These are phyloP conservation scores for Charaxes varanes DNA, from an alignment of 1,140 invertebrate species.

Conservation along the genomic window DNA sequence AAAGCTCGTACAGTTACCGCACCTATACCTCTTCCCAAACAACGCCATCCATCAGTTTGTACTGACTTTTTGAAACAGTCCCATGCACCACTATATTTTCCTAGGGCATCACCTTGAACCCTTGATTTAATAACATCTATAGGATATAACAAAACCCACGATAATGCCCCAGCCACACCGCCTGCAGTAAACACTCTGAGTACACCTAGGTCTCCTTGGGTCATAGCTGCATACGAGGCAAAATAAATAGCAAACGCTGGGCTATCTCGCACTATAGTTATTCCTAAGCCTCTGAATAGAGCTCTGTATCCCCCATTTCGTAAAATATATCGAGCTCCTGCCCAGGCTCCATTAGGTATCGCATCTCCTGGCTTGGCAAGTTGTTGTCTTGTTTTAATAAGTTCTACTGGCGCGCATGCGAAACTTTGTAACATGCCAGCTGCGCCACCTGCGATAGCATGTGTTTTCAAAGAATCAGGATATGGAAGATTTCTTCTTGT, in stretches of 20 bases:
- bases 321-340: constrained; percentile 81
- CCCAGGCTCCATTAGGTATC: constrained; percentile 44
- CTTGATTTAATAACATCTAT: constrained; percentile 93
- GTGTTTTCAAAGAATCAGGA: constrained; percentile 76
- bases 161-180: constrained; percentile 86
- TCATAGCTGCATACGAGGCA: constrained; percentile 83
- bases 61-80: constrained; percentile 85
- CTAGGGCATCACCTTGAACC: constrained; percentile 84
- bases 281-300: constrained; percentile 82
- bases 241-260: constrained; percentile 78
- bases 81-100: constrained; percentile 78
- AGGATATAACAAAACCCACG: constrained; percentile 91
- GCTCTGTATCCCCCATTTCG: constrained; percentile 78
- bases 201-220: constrained; percentile 65
- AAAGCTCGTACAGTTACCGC: constrained; percentile 90
- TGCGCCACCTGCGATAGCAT: constrained; percentile 82
- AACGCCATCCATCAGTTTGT: constrained; percentile 78
- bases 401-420: constrained; percentile 89
- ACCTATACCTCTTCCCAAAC: constrained; percentile 81
- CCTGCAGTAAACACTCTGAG: constrained; percentile 83
- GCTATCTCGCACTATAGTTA: constrained; percentile 85
- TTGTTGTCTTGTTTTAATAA: constrained; percentile 91
- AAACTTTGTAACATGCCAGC: constrained; percentile 88
- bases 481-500: constrained; percentile 78
- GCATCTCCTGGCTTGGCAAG: constrained; percentile 56